phyloP scores from a whole-genome alignment of 2,888 invertebrate genomes.

The Lasiommata megera region DNA sequence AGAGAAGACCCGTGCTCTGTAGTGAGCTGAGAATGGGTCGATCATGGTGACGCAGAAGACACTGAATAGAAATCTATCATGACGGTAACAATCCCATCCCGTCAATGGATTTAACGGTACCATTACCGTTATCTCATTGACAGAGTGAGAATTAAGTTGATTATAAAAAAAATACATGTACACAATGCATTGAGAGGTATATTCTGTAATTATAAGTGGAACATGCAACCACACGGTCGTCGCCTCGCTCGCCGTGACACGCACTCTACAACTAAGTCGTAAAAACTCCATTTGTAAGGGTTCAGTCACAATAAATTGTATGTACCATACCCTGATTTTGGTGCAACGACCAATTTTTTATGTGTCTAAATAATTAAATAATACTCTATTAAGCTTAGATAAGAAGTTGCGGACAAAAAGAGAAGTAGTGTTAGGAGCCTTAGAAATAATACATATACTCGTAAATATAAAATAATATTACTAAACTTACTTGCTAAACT shows the following conservation, averaged over 20 bases:
- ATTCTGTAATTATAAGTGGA: slow-evolving; percentile 21
- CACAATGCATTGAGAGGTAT: slow-evolving; percentile 9
- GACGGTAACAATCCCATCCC: neutral
- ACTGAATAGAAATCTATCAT: neutral
- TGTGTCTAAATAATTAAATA: too few species aligned
- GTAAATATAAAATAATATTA: too few species aligned
- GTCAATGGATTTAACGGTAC: neutral
- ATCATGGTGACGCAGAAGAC: neutral
- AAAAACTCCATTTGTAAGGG: slow-evolving; percentile 4
- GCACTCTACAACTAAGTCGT: neutral
- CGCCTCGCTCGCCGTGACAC: slow-evolving; percentile 6
- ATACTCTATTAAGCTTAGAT: too few species aligned
- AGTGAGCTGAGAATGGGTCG: too few species aligned
- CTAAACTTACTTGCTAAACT: too few species aligned
- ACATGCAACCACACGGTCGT: slow-evolving; percentile 23
- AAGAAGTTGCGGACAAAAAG: too few species aligned
- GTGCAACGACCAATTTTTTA: too few species aligned
- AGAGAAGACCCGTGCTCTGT: too few species aligned
- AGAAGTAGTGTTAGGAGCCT: too few species aligned
- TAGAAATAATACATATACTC: too few species aligned
- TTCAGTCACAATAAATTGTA: neutral
- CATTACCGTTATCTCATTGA: slow-evolving; percentile 1
- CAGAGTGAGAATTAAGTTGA: slow-evolving; percentile 7
- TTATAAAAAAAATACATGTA: slow-evolving; percentile 17
- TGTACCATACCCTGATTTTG: too few species aligned